Conservation (phyloP, 2,113 vertebrate genomes). For the Chaenocephalus aceratus region DNA sequence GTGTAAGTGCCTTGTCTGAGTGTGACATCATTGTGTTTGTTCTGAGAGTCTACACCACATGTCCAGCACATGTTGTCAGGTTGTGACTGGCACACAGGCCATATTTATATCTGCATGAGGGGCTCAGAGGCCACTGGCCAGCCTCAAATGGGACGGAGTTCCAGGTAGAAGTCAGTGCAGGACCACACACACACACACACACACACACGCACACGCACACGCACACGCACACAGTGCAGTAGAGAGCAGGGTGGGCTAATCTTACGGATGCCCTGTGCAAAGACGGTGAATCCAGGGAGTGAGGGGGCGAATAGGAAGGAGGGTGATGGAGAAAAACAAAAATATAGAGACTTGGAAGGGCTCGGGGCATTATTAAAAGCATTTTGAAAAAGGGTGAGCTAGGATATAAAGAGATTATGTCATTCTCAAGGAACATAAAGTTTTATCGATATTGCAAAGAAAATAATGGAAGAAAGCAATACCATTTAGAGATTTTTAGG, state of each 20-base stretch:
- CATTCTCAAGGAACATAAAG: constrained; percentile 30
- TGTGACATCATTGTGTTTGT: constrained; percentile 65
- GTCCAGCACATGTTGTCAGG: constrained; percentile 67
- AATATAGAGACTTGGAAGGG: not conserved
- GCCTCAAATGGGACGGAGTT: constrained; percentile 26
- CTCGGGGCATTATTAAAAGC: not conserved
- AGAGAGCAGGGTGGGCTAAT: constrained; percentile 42
- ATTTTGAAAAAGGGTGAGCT: not conserved
- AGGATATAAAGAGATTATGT: not conserved
- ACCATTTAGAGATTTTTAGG: not conserved
- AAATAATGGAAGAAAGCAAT: not conserved
- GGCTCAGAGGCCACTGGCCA: constrained; percentile 39
- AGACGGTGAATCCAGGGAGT: constrained; percentile 16
- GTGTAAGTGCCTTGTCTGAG: constrained; percentile 51
- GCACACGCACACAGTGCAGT: not conserved
- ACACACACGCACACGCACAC: too few species aligned
- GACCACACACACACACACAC: constrained; percentile 32
- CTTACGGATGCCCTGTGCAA: constrained; percentile 18
- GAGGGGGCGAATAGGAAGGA: constrained; percentile 8
- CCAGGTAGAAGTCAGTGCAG: constrained; percentile 9
- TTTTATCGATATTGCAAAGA: constrained; percentile 35
- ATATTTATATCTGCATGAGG: constrained; percentile 54
- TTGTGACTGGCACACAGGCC: constrained; percentile 61
- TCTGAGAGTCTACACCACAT: constrained; percentile 59
- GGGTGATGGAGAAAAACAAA: constrained; percentile 1